These are phyloP conservation scores for Echiichthys vipera DNA, from an alignment of 2,797 vertebrate genomes.

Conservation along the genomic window DNA sequence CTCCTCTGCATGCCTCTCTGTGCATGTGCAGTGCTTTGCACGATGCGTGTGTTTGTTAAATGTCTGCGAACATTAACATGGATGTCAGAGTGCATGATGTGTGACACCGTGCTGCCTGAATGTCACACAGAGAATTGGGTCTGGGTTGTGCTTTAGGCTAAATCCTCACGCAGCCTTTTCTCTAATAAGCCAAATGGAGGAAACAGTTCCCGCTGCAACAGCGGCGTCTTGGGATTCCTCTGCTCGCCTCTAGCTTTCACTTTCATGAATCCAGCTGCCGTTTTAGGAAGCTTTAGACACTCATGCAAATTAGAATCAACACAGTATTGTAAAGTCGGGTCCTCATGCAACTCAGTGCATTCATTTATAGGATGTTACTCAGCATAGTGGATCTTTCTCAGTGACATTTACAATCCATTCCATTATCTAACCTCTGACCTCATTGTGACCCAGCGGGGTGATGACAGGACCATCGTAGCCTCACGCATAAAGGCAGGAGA, in stretches of 20 bases:
- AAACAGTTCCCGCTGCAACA: slow-evolving; percentile 47
- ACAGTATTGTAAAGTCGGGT: slow-evolving; percentile 7
- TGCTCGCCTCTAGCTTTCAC: slow-evolving; percentile 54
- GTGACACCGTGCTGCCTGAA: slow-evolving; percentile 68
- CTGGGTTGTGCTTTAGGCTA: slow-evolving; percentile 72
- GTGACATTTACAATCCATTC: slow-evolving; percentile 61
- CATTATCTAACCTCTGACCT: slow-evolving; percentile 68
- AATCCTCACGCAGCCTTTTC: slow-evolving; percentile 65
- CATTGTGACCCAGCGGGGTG: slow-evolving; percentile 49
- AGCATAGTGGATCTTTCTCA: slow-evolving; percentile 38
- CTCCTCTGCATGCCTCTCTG: slow-evolving; percentile 16
- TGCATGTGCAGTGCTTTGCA: slow-evolving; percentile 41
- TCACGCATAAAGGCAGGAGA: slow-evolving; percentile 15
- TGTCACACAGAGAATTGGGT: slow-evolving; percentile 76
- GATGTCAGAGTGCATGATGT: slow-evolving; percentile 65
- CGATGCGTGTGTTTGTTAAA: slow-evolving; percentile 56
- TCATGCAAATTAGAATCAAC: slow-evolving; percentile 62
- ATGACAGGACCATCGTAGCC: slow-evolving; percentile 42
- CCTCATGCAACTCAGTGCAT: slow-evolving; percentile 21
- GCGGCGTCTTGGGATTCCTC: slow-evolving; percentile 64
- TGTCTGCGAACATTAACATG: slow-evolving; percentile 56
- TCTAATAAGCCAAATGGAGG: slow-evolving; percentile 72
- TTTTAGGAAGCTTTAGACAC: slow-evolving; percentile 42
- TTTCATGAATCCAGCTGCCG: slow-evolving; percentile 48
- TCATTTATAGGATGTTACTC: slow-evolving; percentile 43